Evolutionary conservation across 2,797 vertebrate genomes (phyloP), one percentile per base, ranked within the genome.

Genomic region (Cuculus canorus): DNA sequence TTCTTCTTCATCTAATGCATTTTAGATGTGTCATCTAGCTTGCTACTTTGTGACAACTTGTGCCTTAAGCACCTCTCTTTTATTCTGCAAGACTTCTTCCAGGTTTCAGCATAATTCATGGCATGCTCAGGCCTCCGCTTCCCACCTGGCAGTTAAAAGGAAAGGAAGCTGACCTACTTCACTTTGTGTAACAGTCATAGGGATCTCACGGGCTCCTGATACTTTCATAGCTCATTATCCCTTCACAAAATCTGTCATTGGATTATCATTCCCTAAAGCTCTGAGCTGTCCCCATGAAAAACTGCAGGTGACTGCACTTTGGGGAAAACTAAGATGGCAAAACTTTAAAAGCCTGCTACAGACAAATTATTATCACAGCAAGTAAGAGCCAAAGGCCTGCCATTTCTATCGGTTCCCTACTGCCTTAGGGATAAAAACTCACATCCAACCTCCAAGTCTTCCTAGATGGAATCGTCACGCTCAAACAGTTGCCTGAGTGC

Each of bases 1-100:
- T n/a, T n/a, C n/a, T n/a, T n/a, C n/a, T n/a, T 94, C 68, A 91
- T 94, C 87, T 85, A 92, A 87, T 27, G 13, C 28, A 57, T 15
- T 56, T 27, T n/a, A 82, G 37, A 68, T 85, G 30, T 80, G 39
- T 87, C 93, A 71, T 57, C 41, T 83, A 86, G 13, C 32, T 82
- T 75, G 18, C 59, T 68, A 70, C 57, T 53, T 91, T 27, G 21
- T 71, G 45, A 73, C 68, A 87, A 72, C 13, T 33, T 25, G 16
- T 19, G 77, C 80, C 78, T 82, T 72, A 86, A 82, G 24, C 43
- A 18, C 27, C 19, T 83, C 28, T 75, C 39, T 70, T 13, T 77
- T 24, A 41, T 57, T 92, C 33, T 60, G 10, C 32, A 47, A 75
- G 61, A 5, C 7, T 64, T 89, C 45, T 90, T 72, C 59, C 12